A percentile compares a stretch with the other conserved stretches of the same genome.
These are phyloP conservation scores for Troilus luridus DNA, from an alignment of 2,888 invertebrate species.

Conservation along the genomic window DNA sequence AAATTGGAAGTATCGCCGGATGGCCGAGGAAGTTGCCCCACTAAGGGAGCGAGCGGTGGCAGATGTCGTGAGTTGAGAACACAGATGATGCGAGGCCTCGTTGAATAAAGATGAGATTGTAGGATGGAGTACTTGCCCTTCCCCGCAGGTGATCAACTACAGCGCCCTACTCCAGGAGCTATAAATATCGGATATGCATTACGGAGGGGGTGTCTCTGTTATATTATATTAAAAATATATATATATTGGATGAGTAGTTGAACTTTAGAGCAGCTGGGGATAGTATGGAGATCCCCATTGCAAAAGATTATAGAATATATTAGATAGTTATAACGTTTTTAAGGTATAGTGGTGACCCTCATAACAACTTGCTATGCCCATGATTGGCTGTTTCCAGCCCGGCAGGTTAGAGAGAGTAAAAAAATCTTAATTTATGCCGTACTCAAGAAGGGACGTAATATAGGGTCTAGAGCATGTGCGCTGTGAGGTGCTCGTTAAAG, in stretches of 20 bases:
- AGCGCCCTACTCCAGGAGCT: background rate
- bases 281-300: too few species aligned
- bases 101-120: background rate
- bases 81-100: constrained; percentile 23
- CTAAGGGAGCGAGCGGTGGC: background rate
- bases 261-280: background rate
- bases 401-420: too few species aligned
- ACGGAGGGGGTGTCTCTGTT: background rate
- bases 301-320: too few species aligned
- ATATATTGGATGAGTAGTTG: background rate
- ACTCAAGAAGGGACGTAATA: too few species aligned
- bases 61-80: constrained; percentile 1
- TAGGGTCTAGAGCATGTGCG: too few species aligned
- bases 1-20: background rate
- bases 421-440: too few species aligned
- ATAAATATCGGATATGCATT: constrained; percentile 47
- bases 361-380: too few species aligned
- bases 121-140: background rate
- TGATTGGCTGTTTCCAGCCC: too few species aligned
- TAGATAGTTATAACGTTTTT: too few species aligned
- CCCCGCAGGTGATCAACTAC: constrained; percentile 15
- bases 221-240: background rate
- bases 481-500: too few species aligned
- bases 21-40: background rate
- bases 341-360: too few species aligned